phyloP scores from a whole-genome alignment of 1,140 invertebrate species.

The Harpegnathos saltator region DNA sequence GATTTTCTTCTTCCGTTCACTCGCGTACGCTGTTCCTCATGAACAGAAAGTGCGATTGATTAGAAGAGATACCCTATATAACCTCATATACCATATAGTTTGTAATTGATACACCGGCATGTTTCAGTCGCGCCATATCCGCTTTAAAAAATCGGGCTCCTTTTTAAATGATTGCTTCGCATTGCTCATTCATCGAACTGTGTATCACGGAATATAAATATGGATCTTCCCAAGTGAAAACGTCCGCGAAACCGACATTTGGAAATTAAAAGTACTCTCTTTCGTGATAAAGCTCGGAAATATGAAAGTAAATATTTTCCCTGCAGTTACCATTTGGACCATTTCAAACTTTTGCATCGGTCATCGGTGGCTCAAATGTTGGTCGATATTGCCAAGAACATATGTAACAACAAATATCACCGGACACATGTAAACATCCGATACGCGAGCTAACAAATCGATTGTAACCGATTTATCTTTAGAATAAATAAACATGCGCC shows the following conservation, averaged over 20 bases:
- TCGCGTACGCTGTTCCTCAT: not conserved
- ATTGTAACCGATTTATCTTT: no score
- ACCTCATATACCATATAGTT: not conserved
- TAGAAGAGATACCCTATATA: not conserved
- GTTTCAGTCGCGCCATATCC: not conserved
- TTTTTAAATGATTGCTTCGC: slow-evolving; percentile 7
- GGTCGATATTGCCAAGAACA: not conserved
- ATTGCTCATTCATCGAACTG: not conserved
- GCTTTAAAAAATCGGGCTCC: not conserved
- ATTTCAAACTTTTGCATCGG: no score
- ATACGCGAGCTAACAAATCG: no score
- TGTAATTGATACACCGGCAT: not conserved
- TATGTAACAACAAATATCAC: not conserved
- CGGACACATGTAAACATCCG: no score
- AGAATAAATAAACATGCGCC: not conserved
- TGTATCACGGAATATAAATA: not conserved
- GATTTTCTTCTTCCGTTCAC: not conserved
- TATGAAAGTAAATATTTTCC: not conserved
- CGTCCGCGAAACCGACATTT: not conserved
- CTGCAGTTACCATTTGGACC: no score
- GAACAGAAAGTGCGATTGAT: not conserved
- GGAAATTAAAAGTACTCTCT: not conserved
- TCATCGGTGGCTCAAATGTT: not conserved
- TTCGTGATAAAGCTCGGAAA: not conserved
- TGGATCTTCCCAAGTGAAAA: not conserved